Evolutionary conservation across 2,113 vertebrate species (phyloP), one percentile per base, ranked within the genome.

Genomic region (Crotalus horridus): DNA sequence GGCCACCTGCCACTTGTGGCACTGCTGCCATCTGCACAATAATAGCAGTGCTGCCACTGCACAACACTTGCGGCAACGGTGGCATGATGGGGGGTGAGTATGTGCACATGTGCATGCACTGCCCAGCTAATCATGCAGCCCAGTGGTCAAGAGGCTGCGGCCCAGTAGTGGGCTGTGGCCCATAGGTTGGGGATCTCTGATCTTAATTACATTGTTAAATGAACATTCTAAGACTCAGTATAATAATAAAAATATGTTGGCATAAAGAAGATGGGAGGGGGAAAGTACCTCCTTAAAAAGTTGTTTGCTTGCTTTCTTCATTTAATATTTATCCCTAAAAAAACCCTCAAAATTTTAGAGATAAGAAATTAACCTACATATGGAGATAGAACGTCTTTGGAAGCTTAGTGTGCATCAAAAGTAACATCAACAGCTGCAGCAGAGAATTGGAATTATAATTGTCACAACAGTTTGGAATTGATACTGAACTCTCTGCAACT

Each of bases 251-350:
- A 89, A 89, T 53, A 48, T 29, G 24, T 61, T 33, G 21, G 56
- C 90, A 33, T 23, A 93, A 61, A 21, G 26, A 81, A 48, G 89
- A 64, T 81, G 69, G 1, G 15, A 48, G 46, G 46, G 46, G 9
- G 3, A 33, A 91, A 88, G 12, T 56, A 81, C 54, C 46, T 92
- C 64, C 56, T 89, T 92, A 89, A 89, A 92, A 92, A 48, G 61
- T 89, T 39, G 39, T 92, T n/a, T 23, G 64, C 39, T 43, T 89
- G 8, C 87, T 92, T 89, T 58, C 55, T 92, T 91, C 61, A 88
- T 43, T 15, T 53, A 43, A 39, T 33, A 29, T 43, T 89, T 53
- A 24, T 39, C 46, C 17, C 23, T 6, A 24, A 89, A 89, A 39
- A 74, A 61, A 88, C 43, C 74, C 64, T 89, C 69, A 33, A 39